Base-by-base conservation (phyloP, 2,888 invertebrate genomes). In the Polymixis lichenea region DNA sequence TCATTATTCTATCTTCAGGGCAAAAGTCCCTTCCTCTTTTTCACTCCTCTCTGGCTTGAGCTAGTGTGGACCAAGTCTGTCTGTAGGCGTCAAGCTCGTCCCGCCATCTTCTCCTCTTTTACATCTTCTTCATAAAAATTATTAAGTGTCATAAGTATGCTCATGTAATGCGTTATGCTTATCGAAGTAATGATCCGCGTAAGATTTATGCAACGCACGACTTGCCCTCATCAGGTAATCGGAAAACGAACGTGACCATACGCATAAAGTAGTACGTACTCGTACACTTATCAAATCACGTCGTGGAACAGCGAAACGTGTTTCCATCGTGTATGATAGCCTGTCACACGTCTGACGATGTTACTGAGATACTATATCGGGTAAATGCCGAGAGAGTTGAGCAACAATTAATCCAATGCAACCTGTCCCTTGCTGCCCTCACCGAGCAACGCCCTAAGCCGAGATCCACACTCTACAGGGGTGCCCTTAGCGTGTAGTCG, bases 111-210 rank as follows among this genome's bases (percentile, higher is more conserved):
- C 6, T 38, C 38, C 38, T 38, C 38, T 38, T 38, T 38, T 38
- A 55, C 28, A 73, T 43, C 13, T n/a, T 55, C 19, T 22, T 17
- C 2, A 9, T 62, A 62, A 13, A 19, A 32, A 15, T 11, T 62
- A 38, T n/a, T 22, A 32, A 15, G 2, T 65, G 25, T 28, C 5
- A 1, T 49, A 28, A 66, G 55, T n/a, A 22, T 22, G n/a, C 28
- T 19, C n/a, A 38, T 8, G 6, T 32, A 75, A 38, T 15, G 32
- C 25, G 17, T 65, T 75, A 69, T 51, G 28, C 46, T 15, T 53
- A 46, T 58, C 3, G 53, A 65, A 80, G 46, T 66, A 80, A 82
- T 71, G 66, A 84, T 64, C 66, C 66, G 62, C 56, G 53, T 75
- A 81, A 75, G 25, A 75, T 51, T 43, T 19, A 62, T 70, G 58